Evolutionary conservation across 2,888 invertebrate species (phyloP).

Genomic region (Apotomis turbidana): DNA sequence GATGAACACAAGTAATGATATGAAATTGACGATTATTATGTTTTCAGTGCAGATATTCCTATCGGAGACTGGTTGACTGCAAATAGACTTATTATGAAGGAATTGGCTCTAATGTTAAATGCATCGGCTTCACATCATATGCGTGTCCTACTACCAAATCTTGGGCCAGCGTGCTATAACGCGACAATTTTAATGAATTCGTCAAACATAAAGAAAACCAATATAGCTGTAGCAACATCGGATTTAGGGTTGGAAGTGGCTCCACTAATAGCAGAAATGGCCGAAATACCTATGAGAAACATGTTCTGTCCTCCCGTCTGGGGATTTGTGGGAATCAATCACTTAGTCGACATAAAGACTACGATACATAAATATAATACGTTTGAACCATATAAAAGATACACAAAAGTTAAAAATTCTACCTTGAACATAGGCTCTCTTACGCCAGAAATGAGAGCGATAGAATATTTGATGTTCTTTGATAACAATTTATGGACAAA

Average conservation of each 20-base stretch:
- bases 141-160: constrained; percentile 79
- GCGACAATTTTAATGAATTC: constrained; percentile 76
- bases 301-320: constrained; percentile 86
- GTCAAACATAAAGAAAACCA: constrained; percentile 67
- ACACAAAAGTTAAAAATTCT: constrained; percentile 75
- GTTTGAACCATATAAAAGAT: constrained; percentile 79
- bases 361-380: constrained; percentile 80
- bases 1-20: too few species aligned
- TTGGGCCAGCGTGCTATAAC: constrained; percentile 84
- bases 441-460: constrained; percentile 79
- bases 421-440: constrained; percentile 78
- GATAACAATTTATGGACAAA: constrained; percentile 68
- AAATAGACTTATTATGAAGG: constrained; percentile 67
- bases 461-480: constrained; percentile 78
- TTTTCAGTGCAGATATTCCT: constrained; percentile 58
- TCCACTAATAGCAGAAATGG: constrained; percentile 68
- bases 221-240: constrained; percentile 84
- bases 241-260: constrained; percentile 81
- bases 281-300: constrained; percentile 72
- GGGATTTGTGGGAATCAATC: constrained; percentile 85
- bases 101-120: constrained; percentile 78
- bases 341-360: constrained; percentile 80
- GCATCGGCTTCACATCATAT: constrained; percentile 73
- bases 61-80: constrained; percentile 70
- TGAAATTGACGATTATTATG: constrained; percentile 8